Conservation (phyloP, 2,888 invertebrate species). For the Phengaris alcon region DNA sequence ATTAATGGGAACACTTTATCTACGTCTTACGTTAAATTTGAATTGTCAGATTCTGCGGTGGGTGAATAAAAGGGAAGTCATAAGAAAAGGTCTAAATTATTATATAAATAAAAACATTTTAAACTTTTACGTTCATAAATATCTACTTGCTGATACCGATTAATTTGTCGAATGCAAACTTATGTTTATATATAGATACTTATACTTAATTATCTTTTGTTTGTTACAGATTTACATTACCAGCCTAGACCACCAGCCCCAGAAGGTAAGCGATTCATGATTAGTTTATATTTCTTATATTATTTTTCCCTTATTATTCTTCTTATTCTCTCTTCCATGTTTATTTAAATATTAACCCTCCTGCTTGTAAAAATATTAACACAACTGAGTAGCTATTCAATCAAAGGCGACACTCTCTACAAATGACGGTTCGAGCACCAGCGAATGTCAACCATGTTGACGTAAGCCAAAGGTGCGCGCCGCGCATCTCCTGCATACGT, state of each 20-base stretch:
- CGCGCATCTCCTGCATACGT: no score
- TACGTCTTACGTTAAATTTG: constrained; percentile 44
- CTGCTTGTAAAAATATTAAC: no score
- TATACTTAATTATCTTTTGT: constrained; percentile 38
- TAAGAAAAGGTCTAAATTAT: constrained; percentile 18
- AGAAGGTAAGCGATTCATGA: constrained; percentile 72
- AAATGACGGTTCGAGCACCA: no score
- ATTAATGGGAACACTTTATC: constrained; percentile 56
- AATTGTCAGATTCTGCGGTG: neutral
- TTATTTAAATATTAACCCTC: neutral
- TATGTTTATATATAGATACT: neutral
- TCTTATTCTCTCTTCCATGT: neutral
- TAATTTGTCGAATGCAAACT: neutral
- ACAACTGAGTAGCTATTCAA: no score
- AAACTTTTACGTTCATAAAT: no score
- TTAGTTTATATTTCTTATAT: neutral
- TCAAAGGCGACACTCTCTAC: no score
- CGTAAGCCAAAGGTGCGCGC: no score
- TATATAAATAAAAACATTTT: neutral
- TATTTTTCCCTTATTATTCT: neutral
- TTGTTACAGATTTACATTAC: constrained; percentile 83
- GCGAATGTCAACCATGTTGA: no score
- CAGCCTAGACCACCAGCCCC: constrained; percentile 81
- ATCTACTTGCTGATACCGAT: neutral
- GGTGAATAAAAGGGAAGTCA: constrained; percentile 18